Evolutionary conservation across 2,113 vertebrate species (phyloP), one percentile per base, ranked within the genome.

Genomic region (Colinus virginianus): DNA sequence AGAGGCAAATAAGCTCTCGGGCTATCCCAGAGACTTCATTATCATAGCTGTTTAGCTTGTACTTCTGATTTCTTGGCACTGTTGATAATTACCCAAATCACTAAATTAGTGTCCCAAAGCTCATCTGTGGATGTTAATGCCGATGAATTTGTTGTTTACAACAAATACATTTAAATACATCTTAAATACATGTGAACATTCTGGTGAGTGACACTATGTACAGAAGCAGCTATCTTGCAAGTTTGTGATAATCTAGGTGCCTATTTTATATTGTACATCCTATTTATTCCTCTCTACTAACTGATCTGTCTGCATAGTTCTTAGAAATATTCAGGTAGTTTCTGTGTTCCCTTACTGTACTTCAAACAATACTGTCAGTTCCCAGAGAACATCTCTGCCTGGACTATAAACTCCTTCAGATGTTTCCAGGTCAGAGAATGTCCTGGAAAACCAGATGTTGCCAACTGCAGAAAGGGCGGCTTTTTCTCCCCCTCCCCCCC

Each of bases 51-150:
- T 55, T 88, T 36, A 32, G 12, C 11, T 36, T 36, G 25, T 68
- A 45, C 38, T 68, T 32, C 46, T 25, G 9, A 38, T 70, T 78
- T 72, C 28, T 87, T 55, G 13, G 2, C 6, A n/a, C 4, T 38
- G 36, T 25, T 30, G 56, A 9, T 25, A 25, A 6, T 23, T 49
- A 19, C 17, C 8, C 34, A 71, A 56, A 45, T 2, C 2, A 13
- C 32, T 28, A 34, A 69, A 6, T 51, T 36, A 43, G 8, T 1
- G 0, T 61, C 36, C 66, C 59, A 48, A 23, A 74, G 69, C 28
- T 83, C 2, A 14, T 19, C n/a, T 23, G 7, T 51, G 46, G 22
- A 2, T 2, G 1, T 28, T 72, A 32, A 62, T 7, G 7, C 2
- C n/a, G 28, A 4, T 61, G 72, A 88, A 70, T 17, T 8, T 38